Evolutionary conservation across 2,113 vertebrate genomes (phyloP).

Genomic region (Catharus bicknelli): DNA sequence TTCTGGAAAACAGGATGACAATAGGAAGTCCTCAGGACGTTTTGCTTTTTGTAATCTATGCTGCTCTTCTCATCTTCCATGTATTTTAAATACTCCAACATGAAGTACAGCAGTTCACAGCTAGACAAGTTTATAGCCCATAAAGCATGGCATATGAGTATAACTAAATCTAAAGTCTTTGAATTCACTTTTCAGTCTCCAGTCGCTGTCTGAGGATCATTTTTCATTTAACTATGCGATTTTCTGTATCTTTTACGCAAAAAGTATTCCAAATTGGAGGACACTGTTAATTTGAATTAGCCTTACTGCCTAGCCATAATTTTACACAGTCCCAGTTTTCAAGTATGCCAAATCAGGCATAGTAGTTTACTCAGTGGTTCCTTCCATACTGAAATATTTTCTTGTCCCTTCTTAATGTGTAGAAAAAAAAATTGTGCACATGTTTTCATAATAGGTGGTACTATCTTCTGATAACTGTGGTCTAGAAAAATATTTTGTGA

Average conservation of each 20-base stretch:
- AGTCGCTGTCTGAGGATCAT: background rate
- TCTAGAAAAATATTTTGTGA: background rate
- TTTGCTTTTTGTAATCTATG: background rate
- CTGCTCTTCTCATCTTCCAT: background rate
- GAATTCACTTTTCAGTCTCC: background rate
- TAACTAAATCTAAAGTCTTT: background rate
- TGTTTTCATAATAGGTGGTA: background rate
- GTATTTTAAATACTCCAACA: background rate
- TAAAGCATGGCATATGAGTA: background rate
- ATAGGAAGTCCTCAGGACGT: background rate
- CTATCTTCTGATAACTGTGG: background rate
- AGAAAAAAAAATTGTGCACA: background rate
- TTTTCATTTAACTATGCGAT: background rate
- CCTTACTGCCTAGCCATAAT: background rate
- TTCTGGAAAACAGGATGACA: background rate
- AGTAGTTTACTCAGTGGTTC: background rate
- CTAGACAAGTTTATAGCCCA: background rate
- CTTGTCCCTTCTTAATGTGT: background rate
- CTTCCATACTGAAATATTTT: background rate
- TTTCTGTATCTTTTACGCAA: background rate
- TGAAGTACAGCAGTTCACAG: background rate
- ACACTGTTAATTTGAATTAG: background rate
- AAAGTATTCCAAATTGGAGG: background rate
- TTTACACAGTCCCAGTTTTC: background rate
- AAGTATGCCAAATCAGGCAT: background rate